Conservation (phyloP, 1,140 invertebrate species). For the Centruroides sculpturatus region DNA sequence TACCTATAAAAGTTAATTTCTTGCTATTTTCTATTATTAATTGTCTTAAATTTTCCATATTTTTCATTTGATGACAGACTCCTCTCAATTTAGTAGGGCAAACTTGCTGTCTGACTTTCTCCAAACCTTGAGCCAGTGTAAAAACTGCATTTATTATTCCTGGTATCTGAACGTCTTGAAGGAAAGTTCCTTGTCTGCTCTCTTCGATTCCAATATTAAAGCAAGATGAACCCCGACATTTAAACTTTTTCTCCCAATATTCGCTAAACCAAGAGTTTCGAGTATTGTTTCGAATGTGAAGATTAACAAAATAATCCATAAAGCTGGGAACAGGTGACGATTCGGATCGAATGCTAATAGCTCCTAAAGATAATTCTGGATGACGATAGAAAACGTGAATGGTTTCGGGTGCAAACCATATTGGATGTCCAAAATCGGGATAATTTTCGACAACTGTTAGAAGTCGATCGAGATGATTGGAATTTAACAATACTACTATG, state of each 20-base stretch:
- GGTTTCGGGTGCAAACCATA: conserved; percentile 19
- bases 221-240: conserved; percentile 22
- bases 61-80: conserved; percentile 20
- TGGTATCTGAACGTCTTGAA: conserved; percentile 24
- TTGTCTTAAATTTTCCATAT: conserved; percentile 15
- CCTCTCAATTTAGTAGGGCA: conserved; percentile 22
- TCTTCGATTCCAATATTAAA: conserved; percentile 2
- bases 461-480: conserved; percentile 14
- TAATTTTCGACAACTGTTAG: conserved; percentile 16
- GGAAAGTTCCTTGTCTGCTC: background rate
- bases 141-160: conserved; percentile 30
- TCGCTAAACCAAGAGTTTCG: conserved; percentile 26
- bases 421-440: conserved; percentile 18
- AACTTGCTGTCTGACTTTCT: conserved; percentile 22
- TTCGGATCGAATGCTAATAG: conserved; percentile 18
- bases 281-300: conserved; percentile 21
- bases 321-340: conserved; percentile 16
- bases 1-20: conserved; percentile 20
- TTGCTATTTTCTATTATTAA: conserved; percentile 23
- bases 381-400: conserved; percentile 17
- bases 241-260: conserved; percentile 22
- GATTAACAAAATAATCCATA: conserved; percentile 19
- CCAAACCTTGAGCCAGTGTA: conserved; percentile 23
- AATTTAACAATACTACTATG: conserved; percentile 19
- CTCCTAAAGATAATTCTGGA: conserved; percentile 19